These are phyloP conservation scores for Heliconius hewitsoni DNA, from an alignment of 1,140 invertebrate genomes.

Conservation along the genomic window DNA sequence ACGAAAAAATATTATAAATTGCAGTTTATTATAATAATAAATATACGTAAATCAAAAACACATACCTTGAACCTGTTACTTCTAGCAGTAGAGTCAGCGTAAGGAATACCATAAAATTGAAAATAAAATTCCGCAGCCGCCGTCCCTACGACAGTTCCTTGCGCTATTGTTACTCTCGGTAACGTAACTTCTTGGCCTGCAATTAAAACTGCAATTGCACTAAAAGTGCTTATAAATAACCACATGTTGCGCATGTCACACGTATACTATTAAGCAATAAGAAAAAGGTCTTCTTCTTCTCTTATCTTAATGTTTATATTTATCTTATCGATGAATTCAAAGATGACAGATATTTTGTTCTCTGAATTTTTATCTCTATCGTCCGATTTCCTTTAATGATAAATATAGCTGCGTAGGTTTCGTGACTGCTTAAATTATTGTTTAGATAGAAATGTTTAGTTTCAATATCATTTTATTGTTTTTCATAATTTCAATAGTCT, in stretches of 20 bases:
- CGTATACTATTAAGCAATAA: conserved; percentile 10
- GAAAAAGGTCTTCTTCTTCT: not conserved
- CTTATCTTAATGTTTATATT: not conserved
- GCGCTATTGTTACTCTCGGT: conserved; percentile 52
- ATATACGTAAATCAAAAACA: not conserved
- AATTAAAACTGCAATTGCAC: conserved; percentile 40
- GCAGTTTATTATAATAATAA: no score
- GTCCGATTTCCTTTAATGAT: not conserved
- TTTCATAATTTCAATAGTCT: no score
- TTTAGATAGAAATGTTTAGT: not conserved
- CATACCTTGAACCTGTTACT: conserved; percentile 63
- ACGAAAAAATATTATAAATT: not conserved
- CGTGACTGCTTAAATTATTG: not conserved
- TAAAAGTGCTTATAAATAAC: not conserved
- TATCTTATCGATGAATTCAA: conserved; percentile 30
- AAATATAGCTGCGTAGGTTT: not conserved
- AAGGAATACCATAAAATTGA: conserved; percentile 68
- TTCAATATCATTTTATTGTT: no score
- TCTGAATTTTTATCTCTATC: conserved; percentile 5
- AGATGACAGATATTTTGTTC: conserved; percentile 21
- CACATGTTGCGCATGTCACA: conserved; percentile 8
- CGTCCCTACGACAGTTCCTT: conserved; percentile 60
- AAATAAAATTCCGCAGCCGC: conserved; percentile 49
- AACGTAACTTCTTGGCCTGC: conserved; percentile 36
- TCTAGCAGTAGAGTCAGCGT: conserved; percentile 66